Evolutionary conservation across 2,113 vertebrate species (phyloP).

Genomic region (Spea bombifrons): DNA sequence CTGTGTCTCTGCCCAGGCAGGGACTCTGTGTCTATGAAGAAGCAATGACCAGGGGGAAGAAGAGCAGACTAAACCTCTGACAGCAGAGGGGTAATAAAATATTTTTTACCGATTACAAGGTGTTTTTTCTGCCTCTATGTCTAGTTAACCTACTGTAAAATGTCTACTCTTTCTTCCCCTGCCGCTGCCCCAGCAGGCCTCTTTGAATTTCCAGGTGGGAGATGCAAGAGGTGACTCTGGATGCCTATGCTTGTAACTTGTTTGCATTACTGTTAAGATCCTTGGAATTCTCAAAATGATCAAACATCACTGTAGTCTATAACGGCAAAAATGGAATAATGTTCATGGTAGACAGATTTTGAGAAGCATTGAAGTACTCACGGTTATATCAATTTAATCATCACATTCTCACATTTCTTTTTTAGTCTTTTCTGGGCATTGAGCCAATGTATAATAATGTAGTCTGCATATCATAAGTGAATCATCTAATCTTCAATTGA

Average conservation of each 20-base stretch:
- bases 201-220: too few species aligned
- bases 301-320: slow-evolving; percentile 14
- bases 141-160: too few species aligned
- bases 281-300: slow-evolving; percentile 14
- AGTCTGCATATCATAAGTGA: slow-evolving; percentile 39
- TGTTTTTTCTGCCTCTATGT: too few species aligned
- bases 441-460: slow-evolving; percentile 39
- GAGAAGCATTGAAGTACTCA: slow-evolving; percentile 24
- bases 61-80: too few species aligned
- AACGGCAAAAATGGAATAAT: slow-evolving; percentile 9
- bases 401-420: slow-evolving; percentile 35
- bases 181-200: too few species aligned
- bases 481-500: slow-evolving; percentile 45
- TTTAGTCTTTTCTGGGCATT: slow-evolving; percentile 33
- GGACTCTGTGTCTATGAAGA: too few species aligned
- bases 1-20: too few species aligned
- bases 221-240: too few species aligned
- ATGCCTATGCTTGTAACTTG: background rate
- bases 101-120: too few species aligned
- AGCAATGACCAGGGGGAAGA: too few species aligned
- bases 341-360: slow-evolving; percentile 19
- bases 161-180: too few species aligned
- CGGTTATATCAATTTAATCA: slow-evolving; percentile 30
- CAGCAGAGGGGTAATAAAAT: too few species aligned
- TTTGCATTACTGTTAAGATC: background rate